phyloP scores from a whole-genome alignment of 2,113 vertebrate genomes.

The Machaerirhynchus nigripectus region DNA sequence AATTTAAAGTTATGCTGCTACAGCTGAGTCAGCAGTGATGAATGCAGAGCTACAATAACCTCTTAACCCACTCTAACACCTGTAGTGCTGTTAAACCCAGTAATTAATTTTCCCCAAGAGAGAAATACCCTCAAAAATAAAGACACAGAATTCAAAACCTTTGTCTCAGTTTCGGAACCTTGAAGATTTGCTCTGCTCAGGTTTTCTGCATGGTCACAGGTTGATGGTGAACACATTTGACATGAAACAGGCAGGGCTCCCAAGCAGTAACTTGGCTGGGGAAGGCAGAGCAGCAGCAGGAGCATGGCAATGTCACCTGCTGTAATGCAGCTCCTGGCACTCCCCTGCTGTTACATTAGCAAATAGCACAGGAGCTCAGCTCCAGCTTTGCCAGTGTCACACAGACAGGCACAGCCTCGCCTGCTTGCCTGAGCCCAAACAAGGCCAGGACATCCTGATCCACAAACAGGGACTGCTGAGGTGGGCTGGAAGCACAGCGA shows the following conservation, averaged over 20 bases:
- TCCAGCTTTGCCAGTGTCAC: accelerated
- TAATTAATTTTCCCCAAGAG: not conserved
- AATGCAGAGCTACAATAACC: not conserved
- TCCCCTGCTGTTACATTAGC: not conserved
- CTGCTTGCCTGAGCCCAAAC: not conserved
- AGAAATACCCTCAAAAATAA: not conserved
- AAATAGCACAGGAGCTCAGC: not conserved
- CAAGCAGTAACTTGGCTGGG: not conserved
- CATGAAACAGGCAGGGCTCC: not conserved
- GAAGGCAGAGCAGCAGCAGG: not conserved
- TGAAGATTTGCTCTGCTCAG: not conserved
- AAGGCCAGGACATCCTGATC: not conserved
- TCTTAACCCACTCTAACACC: not conserved
- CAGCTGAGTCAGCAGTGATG: not conserved
- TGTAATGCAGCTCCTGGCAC: not conserved
- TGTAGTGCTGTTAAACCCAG: not conserved
- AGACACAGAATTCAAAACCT: not conserved
- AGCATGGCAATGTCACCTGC: not conserved
- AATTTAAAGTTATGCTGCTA: not conserved
- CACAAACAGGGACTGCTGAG: not conserved
- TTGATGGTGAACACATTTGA: not conserved
- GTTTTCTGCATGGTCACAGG: not conserved
- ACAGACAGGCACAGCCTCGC: not conserved
- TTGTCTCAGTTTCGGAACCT: not conserved
- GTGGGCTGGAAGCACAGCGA: not conserved